Conservation (phyloP, 1,140 invertebrate genomes). For the Eueides isabella region DNA sequence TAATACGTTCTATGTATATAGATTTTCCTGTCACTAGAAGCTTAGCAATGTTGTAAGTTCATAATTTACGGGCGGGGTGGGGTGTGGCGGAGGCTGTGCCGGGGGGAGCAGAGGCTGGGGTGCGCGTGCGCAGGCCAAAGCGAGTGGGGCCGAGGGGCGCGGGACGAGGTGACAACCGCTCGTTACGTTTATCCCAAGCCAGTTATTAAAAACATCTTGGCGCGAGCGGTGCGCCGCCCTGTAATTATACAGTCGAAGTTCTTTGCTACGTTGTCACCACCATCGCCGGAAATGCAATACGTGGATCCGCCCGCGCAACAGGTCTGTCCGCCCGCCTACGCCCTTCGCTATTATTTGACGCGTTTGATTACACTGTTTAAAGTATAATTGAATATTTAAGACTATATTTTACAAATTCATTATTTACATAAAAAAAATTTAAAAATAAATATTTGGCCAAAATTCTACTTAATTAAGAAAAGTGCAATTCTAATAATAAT, state of each 20-base stretch:
- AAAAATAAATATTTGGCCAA: no score
- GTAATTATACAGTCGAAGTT: conserved; percentile 81
- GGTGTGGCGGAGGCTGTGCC: conserved; percentile 64
- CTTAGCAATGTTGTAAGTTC: conserved; percentile 51
- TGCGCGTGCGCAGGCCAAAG: conserved; percentile 44
- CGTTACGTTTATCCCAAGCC: conserved; percentile 81
- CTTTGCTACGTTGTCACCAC: conserved; percentile 74
- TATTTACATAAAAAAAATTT: conserved; percentile 37
- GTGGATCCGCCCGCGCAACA: conserved; percentile 77
- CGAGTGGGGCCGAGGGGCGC: conserved; percentile 47
- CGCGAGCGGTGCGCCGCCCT: conserved; percentile 80
- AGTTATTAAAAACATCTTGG: conserved; percentile 84
- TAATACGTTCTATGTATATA: not conserved
- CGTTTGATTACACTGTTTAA: not conserved
- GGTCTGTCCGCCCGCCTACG: conserved; percentile 70
- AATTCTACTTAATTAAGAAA: not conserved
- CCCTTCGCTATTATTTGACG: conserved; percentile 44
- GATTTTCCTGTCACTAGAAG: conserved; percentile 25
- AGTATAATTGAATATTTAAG: not conserved
- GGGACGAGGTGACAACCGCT: conserved; percentile 80
- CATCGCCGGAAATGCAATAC: conserved; percentile 77
- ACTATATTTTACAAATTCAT: not conserved
- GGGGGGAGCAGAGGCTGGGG: conserved; percentile 43
- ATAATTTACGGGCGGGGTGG: conserved; percentile 72
- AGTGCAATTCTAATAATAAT: not conserved